These are phyloP conservation scores for Nannospalax galili DNA, from an alignment of 2,113 vertebrate genomes.

Conservation along the genomic window DNA sequence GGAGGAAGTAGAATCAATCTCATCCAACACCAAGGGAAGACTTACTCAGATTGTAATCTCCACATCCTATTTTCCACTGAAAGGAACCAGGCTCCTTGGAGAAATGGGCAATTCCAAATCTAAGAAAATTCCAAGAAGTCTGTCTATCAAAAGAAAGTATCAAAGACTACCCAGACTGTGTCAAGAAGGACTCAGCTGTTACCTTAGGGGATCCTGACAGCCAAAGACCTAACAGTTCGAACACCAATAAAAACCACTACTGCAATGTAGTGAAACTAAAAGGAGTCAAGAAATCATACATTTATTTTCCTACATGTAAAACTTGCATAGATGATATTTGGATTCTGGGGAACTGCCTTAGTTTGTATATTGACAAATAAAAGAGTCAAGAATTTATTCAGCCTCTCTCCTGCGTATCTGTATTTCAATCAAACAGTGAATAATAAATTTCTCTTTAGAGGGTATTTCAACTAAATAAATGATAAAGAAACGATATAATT, in stretches of 20 bases:
- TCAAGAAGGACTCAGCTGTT: background rate
- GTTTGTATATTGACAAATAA: slow-evolving; percentile 7
- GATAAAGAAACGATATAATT: background rate
- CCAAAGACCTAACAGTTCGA: background rate
- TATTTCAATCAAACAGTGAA: background rate
- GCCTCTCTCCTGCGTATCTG: background rate
- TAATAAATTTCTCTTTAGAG: background rate
- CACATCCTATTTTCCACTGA: background rate
- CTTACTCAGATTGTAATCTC: background rate
- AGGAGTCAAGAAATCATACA: background rate
- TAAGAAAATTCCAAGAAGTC: background rate
- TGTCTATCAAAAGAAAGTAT: background rate
- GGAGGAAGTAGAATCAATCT: background rate
- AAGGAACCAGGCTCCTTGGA: background rate
- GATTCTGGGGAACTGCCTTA: background rate
- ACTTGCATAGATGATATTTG: background rate
- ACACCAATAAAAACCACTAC: background rate
- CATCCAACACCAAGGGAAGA: background rate
- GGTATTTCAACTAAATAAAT: background rate
- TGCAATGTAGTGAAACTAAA: background rate
- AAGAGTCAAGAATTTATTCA: background rate
- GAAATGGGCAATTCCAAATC: background rate
- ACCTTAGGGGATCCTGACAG: background rate
- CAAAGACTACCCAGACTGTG: background rate
- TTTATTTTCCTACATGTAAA: background rate